Base-by-base conservation (phyloP, 2,888 invertebrate species). In the Hyppa rectilinea region DNA sequence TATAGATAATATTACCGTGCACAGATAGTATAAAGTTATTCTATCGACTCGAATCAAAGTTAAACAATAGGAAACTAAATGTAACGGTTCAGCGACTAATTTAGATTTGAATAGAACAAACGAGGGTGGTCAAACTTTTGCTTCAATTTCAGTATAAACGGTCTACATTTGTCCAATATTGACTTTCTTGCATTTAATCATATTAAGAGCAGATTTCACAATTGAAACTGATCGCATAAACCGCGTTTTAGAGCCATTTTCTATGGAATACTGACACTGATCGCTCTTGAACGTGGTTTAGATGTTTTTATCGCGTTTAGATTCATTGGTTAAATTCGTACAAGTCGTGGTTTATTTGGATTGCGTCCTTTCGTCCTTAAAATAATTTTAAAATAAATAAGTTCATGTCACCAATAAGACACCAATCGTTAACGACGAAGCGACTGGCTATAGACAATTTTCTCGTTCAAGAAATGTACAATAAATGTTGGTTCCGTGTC, bases 51-150 rank as follows among this genome's bases (percentile, higher is more conserved):
- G n/a, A 31, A 71, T 38, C 38, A 34, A 53, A 52, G 26, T 74
- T 52, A 4, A 61, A 79, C 56, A 74, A 76, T 61, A n/a, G 66
- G 20, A 38, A 56, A 67, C 49, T 62, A 53, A 75, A 62, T 59
- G 31, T 20, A 26, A 43, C 47, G 53, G 61, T 80, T 75, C 29
- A 43, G 20, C 17, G 34, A 43, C 43, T 20, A 29, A 14, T 74
- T 52, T 38, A 20, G 9, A 23, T 50, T 50, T 62, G 47, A 75
- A 75, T 75, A 50, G 53, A 70, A 38, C n/a, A 29, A 53, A 49
- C 26, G 77, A 75, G n/a, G n/a, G 14, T 17, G 38, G 43, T 62
- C 5, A 49, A 75, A 80, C 26, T 62, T 80, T 40, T 10, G 31
- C n/a, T 60, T 31, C 43, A 43, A 55, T 31, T 23, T 5, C 20